Evolutionary conservation across 2,888 invertebrate genomes (phyloP).

Genomic region (Diarsia dahlii): DNA sequence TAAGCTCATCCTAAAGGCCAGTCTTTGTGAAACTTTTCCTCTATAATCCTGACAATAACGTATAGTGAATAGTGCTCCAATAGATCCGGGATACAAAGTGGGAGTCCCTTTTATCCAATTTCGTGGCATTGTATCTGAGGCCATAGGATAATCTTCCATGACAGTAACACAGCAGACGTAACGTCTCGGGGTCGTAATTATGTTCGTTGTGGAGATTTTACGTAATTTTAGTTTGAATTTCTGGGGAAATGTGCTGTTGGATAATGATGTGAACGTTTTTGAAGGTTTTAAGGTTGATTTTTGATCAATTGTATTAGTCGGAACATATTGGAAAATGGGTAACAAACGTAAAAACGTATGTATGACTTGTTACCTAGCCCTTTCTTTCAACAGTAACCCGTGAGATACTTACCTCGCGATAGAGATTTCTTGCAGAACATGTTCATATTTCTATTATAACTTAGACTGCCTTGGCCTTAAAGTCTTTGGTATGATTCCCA

Average conservation of each 20-base stretch:
- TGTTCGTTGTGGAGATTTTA: not conserved
- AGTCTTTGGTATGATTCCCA: too few relatives aligned
- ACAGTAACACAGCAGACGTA: constrained; percentile 19
- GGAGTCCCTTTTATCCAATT: constrained; percentile 56
- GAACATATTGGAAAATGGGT: not conserved
- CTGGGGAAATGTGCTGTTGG: not conserved
- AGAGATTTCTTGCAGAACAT: too few relatives aligned
- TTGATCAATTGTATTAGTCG: not conserved
- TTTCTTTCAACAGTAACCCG: too few relatives aligned
- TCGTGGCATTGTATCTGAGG: constrained; percentile 48
- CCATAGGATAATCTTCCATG: constrained; percentile 47
- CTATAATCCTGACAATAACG: constrained; percentile 52
- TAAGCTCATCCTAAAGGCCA: constrained; percentile 47
- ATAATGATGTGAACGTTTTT: not conserved
- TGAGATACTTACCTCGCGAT: too few relatives aligned
- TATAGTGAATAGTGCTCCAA: constrained; percentile 31
- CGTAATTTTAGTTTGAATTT: not conserved
- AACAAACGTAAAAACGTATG: not conserved
- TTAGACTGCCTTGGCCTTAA: not conserved
- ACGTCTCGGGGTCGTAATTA: not conserved
- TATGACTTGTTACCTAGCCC: not conserved
- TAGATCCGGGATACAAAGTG: constrained; percentile 42
- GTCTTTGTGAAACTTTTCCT: constrained; percentile 49
- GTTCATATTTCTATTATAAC: not conserved
- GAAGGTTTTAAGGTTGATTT: not conserved